Evolutionary conservation across 2,888 invertebrate species (phyloP).

Genomic region (Diloba caeruleocephala): DNA sequence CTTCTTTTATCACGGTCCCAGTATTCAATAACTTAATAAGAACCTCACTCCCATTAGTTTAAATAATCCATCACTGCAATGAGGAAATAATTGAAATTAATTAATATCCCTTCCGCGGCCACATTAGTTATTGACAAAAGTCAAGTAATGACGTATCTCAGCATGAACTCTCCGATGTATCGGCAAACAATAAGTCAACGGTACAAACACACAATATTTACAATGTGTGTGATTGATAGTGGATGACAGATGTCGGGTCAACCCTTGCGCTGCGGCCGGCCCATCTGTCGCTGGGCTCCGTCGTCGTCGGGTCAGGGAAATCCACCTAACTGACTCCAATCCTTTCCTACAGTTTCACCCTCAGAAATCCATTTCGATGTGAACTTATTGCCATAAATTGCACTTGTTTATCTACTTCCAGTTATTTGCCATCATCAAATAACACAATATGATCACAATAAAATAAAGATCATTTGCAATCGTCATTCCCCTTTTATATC

Average conservation of each 20-base stretch:
- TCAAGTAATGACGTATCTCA: constrained; percentile 70
- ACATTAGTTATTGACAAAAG: constrained; percentile 55
- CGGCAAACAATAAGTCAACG: constrained; percentile 79
- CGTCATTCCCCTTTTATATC: constrained; percentile 31
- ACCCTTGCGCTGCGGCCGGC: constrained; percentile 74
- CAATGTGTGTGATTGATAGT: constrained; percentile 82
- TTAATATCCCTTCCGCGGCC: constrained; percentile 50
- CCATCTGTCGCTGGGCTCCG: constrained; percentile 78
- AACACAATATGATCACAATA: constrained; percentile 36
- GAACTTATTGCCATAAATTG: constrained; percentile 29
- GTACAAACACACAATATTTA: constrained; percentile 81
- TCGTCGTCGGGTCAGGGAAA: constrained; percentile 69
- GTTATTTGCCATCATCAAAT: constrained; percentile 19
- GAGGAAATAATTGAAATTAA: constrained; percentile 51
- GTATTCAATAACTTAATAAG: not conserved
- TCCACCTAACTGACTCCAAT: constrained; percentile 39
- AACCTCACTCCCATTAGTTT: constrained; percentile 22
- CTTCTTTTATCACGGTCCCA: too few relatives aligned
- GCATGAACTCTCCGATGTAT: constrained; percentile 73
- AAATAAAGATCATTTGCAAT: constrained; percentile 44
- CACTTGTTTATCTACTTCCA: constrained; percentile 3
- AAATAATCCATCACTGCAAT: constrained; percentile 32
- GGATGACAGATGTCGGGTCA: constrained; percentile 80
- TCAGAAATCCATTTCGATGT: constrained; percentile 47
- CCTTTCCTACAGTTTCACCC: constrained; percentile 54